Conservation (phyloP, 2,797 vertebrate species). For the Thaleichthys pacificus region DNA sequence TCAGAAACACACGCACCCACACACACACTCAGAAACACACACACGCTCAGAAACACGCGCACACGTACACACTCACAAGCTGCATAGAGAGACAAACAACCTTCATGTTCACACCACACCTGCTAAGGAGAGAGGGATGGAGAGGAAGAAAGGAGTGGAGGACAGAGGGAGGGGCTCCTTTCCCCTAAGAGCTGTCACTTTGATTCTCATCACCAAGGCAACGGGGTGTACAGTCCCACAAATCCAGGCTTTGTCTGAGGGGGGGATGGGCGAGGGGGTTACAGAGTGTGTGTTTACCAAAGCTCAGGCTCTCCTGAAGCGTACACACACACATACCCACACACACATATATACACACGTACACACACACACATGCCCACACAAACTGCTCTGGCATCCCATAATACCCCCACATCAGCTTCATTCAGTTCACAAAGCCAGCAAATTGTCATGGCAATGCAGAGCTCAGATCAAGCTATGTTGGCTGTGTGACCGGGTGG, state of each 20-base stretch:
- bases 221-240: constrained; percentile 72
- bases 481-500: neutral
- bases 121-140: constrained; percentile 51
- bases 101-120: constrained; percentile 60
- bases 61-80: constrained; percentile 25
- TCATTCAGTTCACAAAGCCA: neutral
- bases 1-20: neutral
- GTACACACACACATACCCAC: constrained; percentile 48
- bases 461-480: neutral
- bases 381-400: neutral
- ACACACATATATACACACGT: constrained; percentile 7
- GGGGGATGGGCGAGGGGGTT: constrained; percentile 34
- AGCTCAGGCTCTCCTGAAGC: constrained; percentile 42
- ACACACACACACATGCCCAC: constrained; percentile 12
- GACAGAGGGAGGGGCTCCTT: constrained; percentile 36
- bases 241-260: constrained; percentile 74
- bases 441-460: neutral
- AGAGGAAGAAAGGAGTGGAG: neutral
- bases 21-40: constrained; percentile 12
- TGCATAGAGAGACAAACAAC: constrained; percentile 63
- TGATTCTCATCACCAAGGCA: constrained; percentile 75
- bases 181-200: constrained; percentile 74
- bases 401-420: neutral
- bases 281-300: neutral
- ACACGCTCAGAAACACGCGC: neutral